phyloP scores from a whole-genome alignment of 2,113 vertebrate species.

The Alethe diademata region DNA sequence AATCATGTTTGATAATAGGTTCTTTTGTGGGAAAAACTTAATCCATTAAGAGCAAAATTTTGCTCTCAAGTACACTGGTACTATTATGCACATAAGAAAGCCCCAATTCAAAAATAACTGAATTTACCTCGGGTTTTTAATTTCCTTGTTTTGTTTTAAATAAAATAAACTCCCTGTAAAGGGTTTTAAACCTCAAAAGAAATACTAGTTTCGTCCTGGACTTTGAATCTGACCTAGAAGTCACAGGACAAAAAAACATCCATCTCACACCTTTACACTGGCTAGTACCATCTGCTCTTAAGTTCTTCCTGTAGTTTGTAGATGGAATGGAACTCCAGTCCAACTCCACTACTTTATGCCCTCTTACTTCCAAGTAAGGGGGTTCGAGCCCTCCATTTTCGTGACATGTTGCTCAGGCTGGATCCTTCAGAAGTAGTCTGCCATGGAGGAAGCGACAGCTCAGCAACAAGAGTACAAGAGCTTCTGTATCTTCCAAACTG shows the following conservation, averaged over 20 bases:
- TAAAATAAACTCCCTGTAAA: not conserved
- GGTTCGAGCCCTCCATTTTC: not conserved
- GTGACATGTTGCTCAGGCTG: fast-evolving
- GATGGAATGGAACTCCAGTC: not conserved
- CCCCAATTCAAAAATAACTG: not conserved
- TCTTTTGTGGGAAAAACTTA: not conserved
- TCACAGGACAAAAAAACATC: not conserved
- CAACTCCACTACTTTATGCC: not conserved
- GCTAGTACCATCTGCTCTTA: not conserved
- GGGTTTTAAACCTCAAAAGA: not conserved
- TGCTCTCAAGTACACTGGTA: not conserved
- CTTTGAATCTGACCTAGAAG: not conserved
- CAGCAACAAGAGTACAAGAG: not conserved
- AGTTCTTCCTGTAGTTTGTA: not conserved
- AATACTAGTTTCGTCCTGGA: not conserved
- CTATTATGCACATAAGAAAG: not conserved
- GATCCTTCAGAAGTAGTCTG: not conserved
- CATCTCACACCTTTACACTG: not conserved
- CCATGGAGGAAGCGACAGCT: not conserved
- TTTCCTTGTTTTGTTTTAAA: not conserved
- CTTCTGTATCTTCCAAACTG: not conserved
- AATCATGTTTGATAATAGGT: not conserved
- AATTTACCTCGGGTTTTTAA: not conserved
- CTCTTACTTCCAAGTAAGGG: not conserved
- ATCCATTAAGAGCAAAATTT: not conserved